Conservation (phyloP, 2,888 invertebrate genomes). For the Mythimna albipuncta region DNA sequence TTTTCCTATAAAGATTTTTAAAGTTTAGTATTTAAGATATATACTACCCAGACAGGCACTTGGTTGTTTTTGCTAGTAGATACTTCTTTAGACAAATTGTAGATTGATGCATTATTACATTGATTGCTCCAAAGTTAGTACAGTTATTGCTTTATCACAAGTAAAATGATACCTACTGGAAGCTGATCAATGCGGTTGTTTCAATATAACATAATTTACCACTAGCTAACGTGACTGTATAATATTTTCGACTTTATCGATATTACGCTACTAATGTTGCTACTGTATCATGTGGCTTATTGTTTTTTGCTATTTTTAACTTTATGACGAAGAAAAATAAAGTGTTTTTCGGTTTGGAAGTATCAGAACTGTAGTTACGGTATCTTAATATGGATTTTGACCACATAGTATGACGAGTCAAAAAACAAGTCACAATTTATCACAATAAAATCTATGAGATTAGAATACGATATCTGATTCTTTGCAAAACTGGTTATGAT, state of each 20-base stretch:
- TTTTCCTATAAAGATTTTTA: neutral
- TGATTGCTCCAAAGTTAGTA: neutral
- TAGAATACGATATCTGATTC: neutral
- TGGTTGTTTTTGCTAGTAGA: neutral
- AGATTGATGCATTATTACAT: conserved; percentile 10
- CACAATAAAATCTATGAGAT: conserved; percentile 3
- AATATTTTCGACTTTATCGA: conserved; percentile 4
- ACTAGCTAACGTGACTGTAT: conserved; percentile 24
- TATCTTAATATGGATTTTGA: neutral
- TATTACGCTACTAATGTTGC: neutral
- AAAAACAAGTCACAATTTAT: neutral
- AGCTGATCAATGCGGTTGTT: conserved; percentile 23
- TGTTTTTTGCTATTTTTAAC: conserved; percentile 2
- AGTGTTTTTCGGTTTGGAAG: neutral
- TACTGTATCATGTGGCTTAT: neutral
- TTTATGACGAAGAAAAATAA: neutral
- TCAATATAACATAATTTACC: conserved; percentile 37
- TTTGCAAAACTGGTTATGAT: conserved; percentile 3
- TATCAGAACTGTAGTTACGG: neutral
- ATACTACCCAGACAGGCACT: too few species aligned
- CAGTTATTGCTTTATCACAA: conserved; percentile 32
- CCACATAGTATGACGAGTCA: neutral
- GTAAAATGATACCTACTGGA: conserved; percentile 9
- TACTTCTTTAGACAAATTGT: neutral
- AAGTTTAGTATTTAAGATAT: neutral